Evolutionary conservation across 2,888 invertebrate genomes (phyloP).

Genomic region (Dusona sp.): DNA sequence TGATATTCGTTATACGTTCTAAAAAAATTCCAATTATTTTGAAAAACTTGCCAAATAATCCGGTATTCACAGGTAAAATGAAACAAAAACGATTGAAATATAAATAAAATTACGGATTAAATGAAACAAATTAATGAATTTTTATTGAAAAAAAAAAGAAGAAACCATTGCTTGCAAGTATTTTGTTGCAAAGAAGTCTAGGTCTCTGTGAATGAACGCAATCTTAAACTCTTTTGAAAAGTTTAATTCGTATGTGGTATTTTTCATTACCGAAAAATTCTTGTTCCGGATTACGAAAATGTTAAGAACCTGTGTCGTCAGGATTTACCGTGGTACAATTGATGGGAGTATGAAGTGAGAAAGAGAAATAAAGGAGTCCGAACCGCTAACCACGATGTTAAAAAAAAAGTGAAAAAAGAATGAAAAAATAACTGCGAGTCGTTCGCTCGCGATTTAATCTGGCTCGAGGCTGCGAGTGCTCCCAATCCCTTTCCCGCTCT

Average conservation of each 20-base stretch:
- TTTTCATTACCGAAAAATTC: background rate
- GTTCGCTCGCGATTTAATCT: slow-evolving; percentile 55
- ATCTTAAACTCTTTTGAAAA: background rate
- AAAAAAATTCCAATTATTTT: no score
- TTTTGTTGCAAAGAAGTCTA: background rate
- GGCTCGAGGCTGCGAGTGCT: slow-evolving; percentile 61
- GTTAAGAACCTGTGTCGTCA: background rate
- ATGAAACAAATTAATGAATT: background rate
- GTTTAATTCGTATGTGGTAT: background rate
- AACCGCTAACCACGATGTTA: slow-evolving; percentile 43
- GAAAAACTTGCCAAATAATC: no score
- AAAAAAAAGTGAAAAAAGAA: slow-evolving; percentile 37
- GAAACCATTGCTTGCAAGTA: background rate
- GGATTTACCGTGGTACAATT: slow-evolving; percentile 43
- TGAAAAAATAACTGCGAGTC: slow-evolving; percentile 16
- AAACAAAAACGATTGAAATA: no score
- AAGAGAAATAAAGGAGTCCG: slow-evolving; percentile 33
- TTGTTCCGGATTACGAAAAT: background rate
- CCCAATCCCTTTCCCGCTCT: slow-evolving; percentile 59
- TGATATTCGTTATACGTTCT: no score
- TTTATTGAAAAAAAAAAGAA: background rate
- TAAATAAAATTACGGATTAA: no score
- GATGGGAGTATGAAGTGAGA: slow-evolving; percentile 12
- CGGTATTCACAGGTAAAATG: no score
- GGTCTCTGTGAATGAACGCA: background rate